Conservation (phyloP, 2,888 invertebrate species). For the Prosopocoilus inquinatus region DNA sequence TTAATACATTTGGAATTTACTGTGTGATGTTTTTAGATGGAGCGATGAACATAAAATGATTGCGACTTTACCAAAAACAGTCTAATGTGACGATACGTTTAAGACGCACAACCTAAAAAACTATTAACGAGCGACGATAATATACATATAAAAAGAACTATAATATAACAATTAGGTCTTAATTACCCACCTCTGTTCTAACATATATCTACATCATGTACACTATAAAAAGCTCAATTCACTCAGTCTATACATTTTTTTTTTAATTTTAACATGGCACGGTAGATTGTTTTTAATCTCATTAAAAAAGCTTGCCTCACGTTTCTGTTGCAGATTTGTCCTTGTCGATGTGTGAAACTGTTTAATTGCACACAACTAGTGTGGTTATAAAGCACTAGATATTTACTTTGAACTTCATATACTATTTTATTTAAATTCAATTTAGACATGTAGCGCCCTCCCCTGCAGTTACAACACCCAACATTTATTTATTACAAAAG, state of each 20-base stretch:
- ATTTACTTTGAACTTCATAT: neutral
- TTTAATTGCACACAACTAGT: neutral
- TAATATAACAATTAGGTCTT: constrained; percentile 36
- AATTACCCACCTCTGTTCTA: constrained; percentile 38
- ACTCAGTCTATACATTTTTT: constrained; percentile 27
- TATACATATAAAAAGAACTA: constrained; percentile 20
- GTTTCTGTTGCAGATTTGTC: no score
- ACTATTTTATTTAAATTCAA: neutral
- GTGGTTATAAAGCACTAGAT: neutral
- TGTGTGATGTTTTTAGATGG: no score
- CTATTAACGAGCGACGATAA: constrained; percentile 4
- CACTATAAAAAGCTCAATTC: constrained; percentile 41
- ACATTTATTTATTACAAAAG: neutral
- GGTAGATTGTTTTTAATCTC: neutral
- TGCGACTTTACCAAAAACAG: no score
- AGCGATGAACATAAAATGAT: no score
- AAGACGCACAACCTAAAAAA: neutral
- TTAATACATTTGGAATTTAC: no score
- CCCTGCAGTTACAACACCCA: constrained; percentile 16
- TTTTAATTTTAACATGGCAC: constrained; percentile 23
- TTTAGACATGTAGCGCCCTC: constrained; percentile 13
- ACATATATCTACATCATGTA: constrained; percentile 33
- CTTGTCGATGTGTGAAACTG: neutral
- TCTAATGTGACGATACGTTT: no score
- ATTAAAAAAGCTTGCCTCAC: no score